Percentiles rank a stretch among this genome's conserved stretches.
phyloP scores from a whole-genome alignment of 2,113 vertebrate species.

The Pao palembangensis region DNA sequence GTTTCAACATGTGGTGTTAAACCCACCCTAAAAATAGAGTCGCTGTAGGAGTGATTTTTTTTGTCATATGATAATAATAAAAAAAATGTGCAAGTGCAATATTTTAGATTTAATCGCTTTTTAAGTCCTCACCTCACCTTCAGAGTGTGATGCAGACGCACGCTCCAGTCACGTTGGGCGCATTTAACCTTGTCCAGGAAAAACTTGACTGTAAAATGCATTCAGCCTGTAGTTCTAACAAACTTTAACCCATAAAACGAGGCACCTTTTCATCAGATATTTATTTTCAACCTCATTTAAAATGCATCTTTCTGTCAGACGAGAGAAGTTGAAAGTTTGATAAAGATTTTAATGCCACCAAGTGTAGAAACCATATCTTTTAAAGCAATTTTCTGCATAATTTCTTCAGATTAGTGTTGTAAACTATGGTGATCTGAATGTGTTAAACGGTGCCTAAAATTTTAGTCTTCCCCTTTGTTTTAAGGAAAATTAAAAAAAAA shows the following conservation, averaged over 20 bases:
- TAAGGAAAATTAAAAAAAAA: too few relatives aligned
- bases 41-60: background rate
- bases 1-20: constrained; percentile 7
- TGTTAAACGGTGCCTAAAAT: too few relatives aligned
- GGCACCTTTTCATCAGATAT: background rate
- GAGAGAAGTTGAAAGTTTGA: background rate
- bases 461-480: too few relatives aligned
- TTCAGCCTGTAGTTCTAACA: constrained; percentile 6
- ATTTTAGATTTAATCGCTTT: background rate
- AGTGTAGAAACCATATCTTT: constrained; percentile 3
- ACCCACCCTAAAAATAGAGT: constrained; percentile 9
- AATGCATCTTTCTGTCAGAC: background rate
- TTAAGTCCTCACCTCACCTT: background rate
- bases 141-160: too few relatives aligned
- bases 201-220: constrained; percentile 15
- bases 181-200: constrained; percentile 43
- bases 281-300: background rate
- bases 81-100: background rate
- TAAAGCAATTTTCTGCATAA: too few relatives aligned
- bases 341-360: background rate
- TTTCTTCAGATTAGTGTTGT: too few relatives aligned
- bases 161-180: background rate
- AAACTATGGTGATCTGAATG: too few relatives aligned
- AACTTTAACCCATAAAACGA: background rate
- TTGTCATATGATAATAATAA: too few relatives aligned